These are phyloP conservation scores for Drosophila pseudotakahashii DNA, from an alignment of 2,888 invertebrate genomes.

Conservation along the genomic window DNA sequence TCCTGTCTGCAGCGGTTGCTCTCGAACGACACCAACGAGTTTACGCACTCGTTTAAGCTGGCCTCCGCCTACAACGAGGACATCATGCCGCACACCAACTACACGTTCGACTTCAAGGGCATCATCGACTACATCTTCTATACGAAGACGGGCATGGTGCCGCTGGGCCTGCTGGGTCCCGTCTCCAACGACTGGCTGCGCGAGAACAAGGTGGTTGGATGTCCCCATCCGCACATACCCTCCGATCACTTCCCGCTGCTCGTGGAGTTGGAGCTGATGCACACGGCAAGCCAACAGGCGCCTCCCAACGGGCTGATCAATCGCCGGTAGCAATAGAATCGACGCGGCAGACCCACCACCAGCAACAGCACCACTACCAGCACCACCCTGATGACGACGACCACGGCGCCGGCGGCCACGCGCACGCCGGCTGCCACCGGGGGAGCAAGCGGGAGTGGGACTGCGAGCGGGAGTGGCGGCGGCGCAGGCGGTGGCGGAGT, in stretches of 20 bases:
- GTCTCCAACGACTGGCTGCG: constrained; percentile 96
- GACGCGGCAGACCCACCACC: constrained; percentile 65
- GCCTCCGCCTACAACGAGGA: constrained; percentile 97
- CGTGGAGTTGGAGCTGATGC: constrained; percentile 95
- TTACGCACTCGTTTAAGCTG: constrained; percentile 98
- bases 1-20: constrained; percentile 95
- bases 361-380: constrained; percentile 38
- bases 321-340: constrained; percentile 91
- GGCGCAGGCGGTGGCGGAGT: constrained; percentile 35
- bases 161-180: constrained; percentile 96
- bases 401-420: constrained; percentile 36
- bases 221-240: constrained; percentile 98
- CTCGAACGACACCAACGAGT: constrained; percentile 94
- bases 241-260: constrained; percentile 97
- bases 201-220: constrained; percentile 98
- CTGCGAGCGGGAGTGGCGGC: constrained; percentile 13
- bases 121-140: constrained; percentile 99
- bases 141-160: constrained; percentile 97
- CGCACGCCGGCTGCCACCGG: constrained; percentile 26
- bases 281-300: constrained; percentile 88
- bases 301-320: constrained; percentile 92
- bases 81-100: constrained; percentile 99
- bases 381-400: constrained; percentile 53
- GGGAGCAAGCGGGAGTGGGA: constrained; percentile 21
- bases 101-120: constrained; percentile 99